Evolutionary conservation across 2,888 invertebrate genomes (phyloP).

Genomic region (Cosmopolites sordidus): DNA sequence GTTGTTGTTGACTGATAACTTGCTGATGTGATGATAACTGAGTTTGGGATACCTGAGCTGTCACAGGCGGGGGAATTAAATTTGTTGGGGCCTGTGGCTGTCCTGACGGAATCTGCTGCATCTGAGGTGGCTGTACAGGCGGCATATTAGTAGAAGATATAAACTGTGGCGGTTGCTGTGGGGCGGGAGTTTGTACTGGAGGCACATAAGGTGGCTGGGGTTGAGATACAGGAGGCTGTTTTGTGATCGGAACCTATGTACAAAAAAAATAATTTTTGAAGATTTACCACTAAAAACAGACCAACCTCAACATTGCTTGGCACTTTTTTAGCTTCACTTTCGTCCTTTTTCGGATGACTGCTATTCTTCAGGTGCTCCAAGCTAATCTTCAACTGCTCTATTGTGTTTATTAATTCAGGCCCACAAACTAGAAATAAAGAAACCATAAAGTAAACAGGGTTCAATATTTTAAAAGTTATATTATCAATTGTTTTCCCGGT

Average conservation of each 20-base stretch:
- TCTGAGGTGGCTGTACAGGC: background rate
- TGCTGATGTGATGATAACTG: conserved; percentile 6
- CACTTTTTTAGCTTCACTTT: conserved; percentile 35
- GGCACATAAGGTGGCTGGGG: conserved; percentile 11
- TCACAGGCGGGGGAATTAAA: background rate
- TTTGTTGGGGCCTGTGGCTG: conserved; percentile 4
- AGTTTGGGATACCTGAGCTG: conserved; percentile 2
- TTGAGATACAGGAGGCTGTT: conserved; percentile 13
- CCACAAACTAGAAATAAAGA: conserved; percentile 43
- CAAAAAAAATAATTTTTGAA: background rate
- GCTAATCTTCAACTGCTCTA: conserved; percentile 57
- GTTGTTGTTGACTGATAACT: conserved; percentile 4
- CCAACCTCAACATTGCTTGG: conserved; percentile 36
- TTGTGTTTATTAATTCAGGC: conserved; percentile 52
- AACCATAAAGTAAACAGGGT: background rate
- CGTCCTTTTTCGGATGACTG: conserved; percentile 47
- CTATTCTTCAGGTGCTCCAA: conserved; percentile 56
- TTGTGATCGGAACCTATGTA: conserved; percentile 12
- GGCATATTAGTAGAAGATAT: conserved; percentile 10
- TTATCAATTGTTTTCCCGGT: too few relatives aligned
- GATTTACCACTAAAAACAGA: background rate
- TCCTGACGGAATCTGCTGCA: background rate
- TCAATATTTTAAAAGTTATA: too few relatives aligned
- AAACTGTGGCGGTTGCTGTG: conserved; percentile 15
- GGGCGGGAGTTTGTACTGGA: conserved; percentile 19